Conservation (phyloP, 2,888 invertebrate genomes). For the Tiliacea citrago region DNA sequence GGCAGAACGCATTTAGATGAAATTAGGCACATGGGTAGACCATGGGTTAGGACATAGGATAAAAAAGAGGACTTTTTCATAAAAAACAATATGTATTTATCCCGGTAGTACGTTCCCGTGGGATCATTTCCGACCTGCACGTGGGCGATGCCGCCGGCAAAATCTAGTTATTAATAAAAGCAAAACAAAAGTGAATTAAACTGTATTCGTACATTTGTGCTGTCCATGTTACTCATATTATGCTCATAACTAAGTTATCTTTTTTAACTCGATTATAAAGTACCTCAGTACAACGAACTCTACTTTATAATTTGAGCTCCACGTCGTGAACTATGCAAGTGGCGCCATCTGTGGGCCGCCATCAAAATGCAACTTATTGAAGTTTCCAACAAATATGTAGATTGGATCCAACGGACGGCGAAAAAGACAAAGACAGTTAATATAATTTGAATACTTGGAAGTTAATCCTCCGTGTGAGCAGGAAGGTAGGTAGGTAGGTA, state of each 20-base stretch:
- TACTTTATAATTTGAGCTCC: slow-evolving; percentile 25
- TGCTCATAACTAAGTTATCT: background rate
- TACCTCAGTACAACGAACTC: background rate
- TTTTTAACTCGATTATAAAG: background rate
- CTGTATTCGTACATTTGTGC: background rate
- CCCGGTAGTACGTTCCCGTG: no score
- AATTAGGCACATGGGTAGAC: no score
- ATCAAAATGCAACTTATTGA: slow-evolving; percentile 64
- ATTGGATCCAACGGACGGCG: slow-evolving; percentile 58
- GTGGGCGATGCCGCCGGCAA: no score
- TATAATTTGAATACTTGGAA: slow-evolving; percentile 67
- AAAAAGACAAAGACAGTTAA: slow-evolving; percentile 63
- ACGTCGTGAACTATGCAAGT: slow-evolving; percentile 39
- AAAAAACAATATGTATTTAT: no score
- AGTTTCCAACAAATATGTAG: slow-evolving; percentile 67
- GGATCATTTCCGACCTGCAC: no score
- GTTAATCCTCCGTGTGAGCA: slow-evolving; percentile 39
- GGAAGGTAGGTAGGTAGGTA: background rate
- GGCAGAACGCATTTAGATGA: no score
- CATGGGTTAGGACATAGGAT: no score
- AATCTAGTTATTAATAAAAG: background rate
- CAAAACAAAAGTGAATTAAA: background rate
- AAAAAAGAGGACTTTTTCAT: no score
- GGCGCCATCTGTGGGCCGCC: slow-evolving; percentile 55
- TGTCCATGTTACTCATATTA: background rate